Evolutionary conservation across 2,888 invertebrate genomes (phyloP), one percentile per base, ranked within the genome.

Genomic region (Choreutis nemorana): DNA sequence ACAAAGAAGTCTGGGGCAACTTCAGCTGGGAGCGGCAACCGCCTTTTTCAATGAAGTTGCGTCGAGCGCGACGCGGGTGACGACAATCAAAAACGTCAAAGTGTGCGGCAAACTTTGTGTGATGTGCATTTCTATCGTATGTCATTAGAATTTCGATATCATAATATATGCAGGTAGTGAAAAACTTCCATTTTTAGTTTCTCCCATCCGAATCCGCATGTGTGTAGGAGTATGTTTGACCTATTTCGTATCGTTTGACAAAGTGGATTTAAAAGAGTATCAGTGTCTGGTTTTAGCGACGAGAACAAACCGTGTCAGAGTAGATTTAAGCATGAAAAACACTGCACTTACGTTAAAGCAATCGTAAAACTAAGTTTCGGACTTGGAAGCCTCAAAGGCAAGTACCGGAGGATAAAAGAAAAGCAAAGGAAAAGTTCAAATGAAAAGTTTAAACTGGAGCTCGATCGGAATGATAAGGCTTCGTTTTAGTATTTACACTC

Each of bases 381-480:
- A 52, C 52, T 61, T 45, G 54, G 54, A 58, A 68, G 61, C 70
- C 68, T 63, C 67, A 67, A 70, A 67, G 59, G 58, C 58, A 48
- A 51, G 44, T 29, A 44, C 46, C 48, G 50, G 50, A 70, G 70
- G 61, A 66, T 65, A 55, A 60, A 63, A 63, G 59, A 65, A 63
- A 58, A 55, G 57, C 58, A 53, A 48, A 51, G 48, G 55, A 63
- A 55, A 52, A 50, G 56, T 67, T 56, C 57, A 42, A 55, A 56
- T 57, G 48, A 51, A 57, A 71, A 67, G 55, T 70, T 68, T 60
- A 50, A 54, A 41, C 50, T 45, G 41, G 48, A 38, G 46, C 44
- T 33, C 50, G 51, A 57, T 56, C 45, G 52, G 51, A 55, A 50
- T 55, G 63, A 61, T 57, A 53, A 55, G 57, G 50, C 49, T 43